A percentile compares a stretch with the other conserved stretches of the same genome.
These are phyloP conservation scores for Tuberolachnus salignus DNA, from an alignment of 2,888 invertebrate genomes.

Conservation along the genomic window DNA sequence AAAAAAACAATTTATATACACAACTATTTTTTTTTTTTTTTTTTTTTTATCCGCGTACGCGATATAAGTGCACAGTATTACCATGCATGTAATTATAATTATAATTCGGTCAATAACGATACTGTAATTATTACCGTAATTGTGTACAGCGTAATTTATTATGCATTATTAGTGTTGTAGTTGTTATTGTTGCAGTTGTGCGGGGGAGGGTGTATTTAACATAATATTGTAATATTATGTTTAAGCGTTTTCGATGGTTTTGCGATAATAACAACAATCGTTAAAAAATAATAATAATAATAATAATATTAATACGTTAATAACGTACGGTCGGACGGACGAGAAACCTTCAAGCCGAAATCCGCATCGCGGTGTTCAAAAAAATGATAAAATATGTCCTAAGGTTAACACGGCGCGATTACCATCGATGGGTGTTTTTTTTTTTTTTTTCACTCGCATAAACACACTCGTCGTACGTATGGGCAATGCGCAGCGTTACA, in stretches of 20 bases:
- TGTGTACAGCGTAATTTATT: not conserved
- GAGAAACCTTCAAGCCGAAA: slow-evolving; percentile 44
- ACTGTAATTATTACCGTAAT: not conserved
- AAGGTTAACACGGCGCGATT: slow-evolving; percentile 34
- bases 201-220: too few species aligned
- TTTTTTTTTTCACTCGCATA: not conserved
- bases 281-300: slow-evolving; percentile 9
- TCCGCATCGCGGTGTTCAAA: slow-evolving; percentile 34
- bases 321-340: slow-evolving; percentile 16
- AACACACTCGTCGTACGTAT: not conserved
- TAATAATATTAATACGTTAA: slow-evolving; percentile 3
- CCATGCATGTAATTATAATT: too few species aligned
- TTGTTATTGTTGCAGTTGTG: not conserved
- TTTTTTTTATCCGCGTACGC: too few species aligned
- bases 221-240: not conserved
- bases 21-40: too few species aligned
- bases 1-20: too few species aligned
- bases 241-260: slow-evolving; percentile 47
- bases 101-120: too few species aligned
- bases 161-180: not conserved
- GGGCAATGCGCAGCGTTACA: not conserved
- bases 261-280: slow-evolving; percentile 26
- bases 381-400: slow-evolving; percentile 28
- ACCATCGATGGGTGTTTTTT: slow-evolving; percentile 12
- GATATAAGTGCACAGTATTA: too few species aligned